phyloP scores from a whole-genome alignment of 2,888 invertebrate species.

The Gymnoscelis rufifasciata region DNA sequence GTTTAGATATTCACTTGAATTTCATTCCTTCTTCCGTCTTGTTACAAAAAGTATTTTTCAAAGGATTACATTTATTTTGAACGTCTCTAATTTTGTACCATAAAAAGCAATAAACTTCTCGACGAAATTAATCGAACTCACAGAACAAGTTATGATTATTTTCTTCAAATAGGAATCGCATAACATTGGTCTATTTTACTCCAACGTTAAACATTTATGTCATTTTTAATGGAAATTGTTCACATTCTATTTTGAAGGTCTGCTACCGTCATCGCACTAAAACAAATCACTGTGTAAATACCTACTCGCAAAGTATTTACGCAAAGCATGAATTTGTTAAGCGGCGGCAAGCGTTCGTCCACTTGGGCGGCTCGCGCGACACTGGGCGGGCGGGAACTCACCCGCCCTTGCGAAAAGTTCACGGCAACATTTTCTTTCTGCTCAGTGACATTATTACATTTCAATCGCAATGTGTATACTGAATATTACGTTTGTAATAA shows the following conservation, averaged over 20 bases:
- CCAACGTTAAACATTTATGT: neutral
- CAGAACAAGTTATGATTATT: too few relatives aligned
- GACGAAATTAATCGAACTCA: too few relatives aligned
- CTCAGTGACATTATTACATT: constrained; percentile 55
- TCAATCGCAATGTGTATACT: constrained; percentile 48
- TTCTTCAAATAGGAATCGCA: too few relatives aligned
- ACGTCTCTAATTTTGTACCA: too few relatives aligned
- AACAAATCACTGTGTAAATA: constrained; percentile 37
- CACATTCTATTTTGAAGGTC: constrained; percentile 7
- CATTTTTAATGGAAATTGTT: constrained; percentile 5
- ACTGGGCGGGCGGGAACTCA: constrained; percentile 66
- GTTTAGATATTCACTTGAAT: constrained; percentile 33
- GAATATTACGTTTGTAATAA: constrained; percentile 38
- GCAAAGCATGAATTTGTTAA: constrained; percentile 30
- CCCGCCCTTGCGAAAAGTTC: constrained; percentile 70
- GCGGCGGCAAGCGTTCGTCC: constrained; percentile 47
- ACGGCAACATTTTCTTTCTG: constrained; percentile 62
- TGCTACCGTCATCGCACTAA: constrained; percentile 15
- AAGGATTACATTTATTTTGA: neutral
- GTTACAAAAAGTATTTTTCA: constrained; percentile 1
- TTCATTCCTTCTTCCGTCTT: constrained; percentile 13
- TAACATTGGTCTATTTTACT: neutral
- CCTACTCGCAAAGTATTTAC: constrained; percentile 41
- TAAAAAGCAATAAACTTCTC: too few relatives aligned
- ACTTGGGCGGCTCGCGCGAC: constrained; percentile 59